Conservation (phyloP, 2,113 vertebrate genomes). For the Lontra canadensis region DNA sequence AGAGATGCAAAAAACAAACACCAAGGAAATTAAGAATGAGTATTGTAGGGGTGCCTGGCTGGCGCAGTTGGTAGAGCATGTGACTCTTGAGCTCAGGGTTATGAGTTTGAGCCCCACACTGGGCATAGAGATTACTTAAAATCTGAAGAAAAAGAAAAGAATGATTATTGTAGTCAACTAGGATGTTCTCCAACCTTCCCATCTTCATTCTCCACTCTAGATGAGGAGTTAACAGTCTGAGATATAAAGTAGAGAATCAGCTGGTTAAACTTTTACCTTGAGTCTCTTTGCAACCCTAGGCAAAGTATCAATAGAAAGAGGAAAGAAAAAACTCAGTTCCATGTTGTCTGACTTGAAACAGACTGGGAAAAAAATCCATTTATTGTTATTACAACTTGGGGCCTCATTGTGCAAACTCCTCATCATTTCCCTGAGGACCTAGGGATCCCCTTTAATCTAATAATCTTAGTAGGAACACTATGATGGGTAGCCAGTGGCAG, state of each 20-base stretch:
- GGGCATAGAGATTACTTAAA: background rate
- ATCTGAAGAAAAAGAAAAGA: background rate
- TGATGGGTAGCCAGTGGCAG: background rate
- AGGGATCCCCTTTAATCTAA: background rate
- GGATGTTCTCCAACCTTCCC: background rate
- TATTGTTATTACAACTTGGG: background rate
- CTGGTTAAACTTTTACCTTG: constrained; percentile 1
- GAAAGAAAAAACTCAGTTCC: constrained; percentile 1
- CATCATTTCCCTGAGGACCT: background rate
- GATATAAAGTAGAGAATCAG: background rate
- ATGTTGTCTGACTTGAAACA: constrained; percentile 19
- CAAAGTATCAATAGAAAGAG: background rate
- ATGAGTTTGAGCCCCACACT: background rate
- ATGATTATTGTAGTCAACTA: background rate
- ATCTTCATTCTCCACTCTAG: background rate
- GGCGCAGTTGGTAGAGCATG: background rate
- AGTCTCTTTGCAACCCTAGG: background rate
- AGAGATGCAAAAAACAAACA: background rate
- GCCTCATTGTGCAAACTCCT: background rate
- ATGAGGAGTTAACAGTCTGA: background rate
- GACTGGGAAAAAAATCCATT: background rate
- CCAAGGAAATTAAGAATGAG: background rate
- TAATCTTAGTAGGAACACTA: constrained; percentile 1
- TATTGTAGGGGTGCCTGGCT: background rate
- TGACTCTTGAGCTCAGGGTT: background rate